phyloP scores from a whole-genome alignment of 2,797 vertebrate species.

The Catostomus latipinnis region DNA sequence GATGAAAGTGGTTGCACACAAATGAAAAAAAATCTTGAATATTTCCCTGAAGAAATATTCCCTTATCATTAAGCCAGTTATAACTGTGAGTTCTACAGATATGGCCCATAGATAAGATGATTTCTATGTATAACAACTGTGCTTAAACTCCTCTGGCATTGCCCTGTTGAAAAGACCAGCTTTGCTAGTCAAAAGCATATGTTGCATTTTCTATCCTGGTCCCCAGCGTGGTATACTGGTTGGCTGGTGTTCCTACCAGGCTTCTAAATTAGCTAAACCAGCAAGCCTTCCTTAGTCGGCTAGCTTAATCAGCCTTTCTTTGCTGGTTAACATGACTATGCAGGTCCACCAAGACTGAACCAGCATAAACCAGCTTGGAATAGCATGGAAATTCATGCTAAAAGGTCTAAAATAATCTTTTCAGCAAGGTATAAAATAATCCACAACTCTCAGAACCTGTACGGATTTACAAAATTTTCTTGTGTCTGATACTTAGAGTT shows the following conservation, averaged over 20 bases:
- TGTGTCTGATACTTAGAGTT: not conserved
- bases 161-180: not conserved
- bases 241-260: not conserved
- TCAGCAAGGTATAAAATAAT: not conserved
- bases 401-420: not conserved
- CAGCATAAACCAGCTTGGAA: too few relatives aligned
- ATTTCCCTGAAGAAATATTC: not conserved
- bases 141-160: too few relatives aligned
- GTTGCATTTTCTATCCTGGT: not conserved
- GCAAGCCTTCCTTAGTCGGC: not conserved
- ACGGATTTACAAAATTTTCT: constrained; percentile 7
- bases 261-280: not conserved
- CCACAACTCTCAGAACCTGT: not conserved
- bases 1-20: not conserved
- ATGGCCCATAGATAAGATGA: too few relatives aligned
- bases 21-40: constrained; percentile 10
- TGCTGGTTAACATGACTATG: too few relatives aligned
- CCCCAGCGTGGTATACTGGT: not conserved
- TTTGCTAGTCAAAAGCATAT: not conserved
- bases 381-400: not conserved
- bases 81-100: not conserved
- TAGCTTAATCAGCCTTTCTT: too few relatives aligned
- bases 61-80: not conserved
- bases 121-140: too few relatives aligned
- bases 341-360: too few relatives aligned